A percentile compares a stretch with the other conserved stretches of the same genome.
These are phyloP conservation scores for Hipposideros larvatus DNA, from an alignment of 2,797 vertebrate species.

Conservation along the genomic window DNA sequence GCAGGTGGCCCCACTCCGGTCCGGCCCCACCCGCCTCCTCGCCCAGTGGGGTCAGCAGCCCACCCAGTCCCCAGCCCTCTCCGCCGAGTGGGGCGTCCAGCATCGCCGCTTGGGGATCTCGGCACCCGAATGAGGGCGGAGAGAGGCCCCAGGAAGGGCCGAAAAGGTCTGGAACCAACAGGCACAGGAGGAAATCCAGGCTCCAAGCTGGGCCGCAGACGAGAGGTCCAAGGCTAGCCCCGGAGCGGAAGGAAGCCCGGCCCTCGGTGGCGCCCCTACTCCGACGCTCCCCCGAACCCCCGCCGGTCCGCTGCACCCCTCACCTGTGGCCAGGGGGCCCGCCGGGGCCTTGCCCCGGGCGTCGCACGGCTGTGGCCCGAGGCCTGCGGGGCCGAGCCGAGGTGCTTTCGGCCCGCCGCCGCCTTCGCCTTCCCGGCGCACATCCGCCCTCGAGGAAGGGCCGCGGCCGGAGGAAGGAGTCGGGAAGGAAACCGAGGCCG, in stretches of 20 bases:
- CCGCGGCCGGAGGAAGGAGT: constrained; percentile 46
- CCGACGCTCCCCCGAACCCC: neutral
- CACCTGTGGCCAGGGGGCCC: constrained; percentile 23
- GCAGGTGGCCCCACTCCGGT: neutral
- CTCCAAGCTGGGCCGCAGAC: neutral
- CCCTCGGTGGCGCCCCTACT: neutral
- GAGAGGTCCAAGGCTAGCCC: neutral
- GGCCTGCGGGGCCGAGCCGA: neutral
- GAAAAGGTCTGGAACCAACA: neutral
- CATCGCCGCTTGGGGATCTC: neutral
- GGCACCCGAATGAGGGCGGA: neutral
- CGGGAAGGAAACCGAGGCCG: constrained; percentile 73
- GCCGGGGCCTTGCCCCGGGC: neutral
- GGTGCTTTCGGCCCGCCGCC: neutral
- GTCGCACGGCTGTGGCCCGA: neutral
- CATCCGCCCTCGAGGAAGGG: constrained; percentile 42
- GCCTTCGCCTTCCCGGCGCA: neutral
- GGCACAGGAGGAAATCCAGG: neutral
- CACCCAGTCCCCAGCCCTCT: neutral
- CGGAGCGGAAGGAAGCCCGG: neutral
- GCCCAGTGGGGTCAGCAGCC: neutral
- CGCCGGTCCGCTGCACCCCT: neutral
- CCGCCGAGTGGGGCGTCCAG: neutral
- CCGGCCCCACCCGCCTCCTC: neutral
- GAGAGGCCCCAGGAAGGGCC: neutral